A percentile compares a stretch with the other conserved stretches of the same genome.
Conservation (phyloP, 2,888 invertebrate species). For the Agelastica alni region DNA sequence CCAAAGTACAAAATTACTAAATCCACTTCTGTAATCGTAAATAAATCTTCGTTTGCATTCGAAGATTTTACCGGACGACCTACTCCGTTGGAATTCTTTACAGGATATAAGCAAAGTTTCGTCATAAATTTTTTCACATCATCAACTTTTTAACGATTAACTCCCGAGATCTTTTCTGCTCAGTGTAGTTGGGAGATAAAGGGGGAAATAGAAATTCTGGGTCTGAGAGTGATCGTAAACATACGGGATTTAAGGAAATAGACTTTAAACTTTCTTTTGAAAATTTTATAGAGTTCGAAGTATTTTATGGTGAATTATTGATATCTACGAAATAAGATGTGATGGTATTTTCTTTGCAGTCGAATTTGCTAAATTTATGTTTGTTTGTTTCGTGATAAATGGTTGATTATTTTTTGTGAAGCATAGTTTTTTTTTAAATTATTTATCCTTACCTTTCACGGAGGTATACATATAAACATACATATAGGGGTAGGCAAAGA, state of each 20-base stretch:
- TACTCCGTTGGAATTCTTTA: constrained; percentile 12
- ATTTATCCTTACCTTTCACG: too few species aligned
- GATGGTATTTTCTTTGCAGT: not conserved
- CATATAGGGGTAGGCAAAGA: too few species aligned
- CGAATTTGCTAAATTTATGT: not conserved
- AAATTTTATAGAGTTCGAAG: not conserved
- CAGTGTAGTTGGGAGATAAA: not conserved
- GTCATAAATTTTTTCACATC: constrained; percentile 26
- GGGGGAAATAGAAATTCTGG: not conserved
- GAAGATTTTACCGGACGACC: constrained; percentile 15
- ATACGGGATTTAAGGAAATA: not conserved
- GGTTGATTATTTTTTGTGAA: too few species aligned
- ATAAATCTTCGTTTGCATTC: not conserved
- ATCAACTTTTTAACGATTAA: constrained; percentile 26
- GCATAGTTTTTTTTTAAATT: too few species aligned
- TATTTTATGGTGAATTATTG: not conserved
- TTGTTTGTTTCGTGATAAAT: too few species aligned
- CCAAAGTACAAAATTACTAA: too few species aligned
- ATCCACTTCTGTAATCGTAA: not conserved
- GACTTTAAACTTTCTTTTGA: constrained; percentile 2
- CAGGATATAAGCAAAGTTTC: constrained; percentile 22
- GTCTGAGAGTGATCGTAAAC: not conserved
- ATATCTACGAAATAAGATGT: not conserved
- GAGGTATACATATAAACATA: too few species aligned
- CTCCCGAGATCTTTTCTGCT: constrained; percentile 3